phyloP scores from a whole-genome alignment of 2,888 invertebrate genomes.

The Lydus trimaculatus region DNA sequence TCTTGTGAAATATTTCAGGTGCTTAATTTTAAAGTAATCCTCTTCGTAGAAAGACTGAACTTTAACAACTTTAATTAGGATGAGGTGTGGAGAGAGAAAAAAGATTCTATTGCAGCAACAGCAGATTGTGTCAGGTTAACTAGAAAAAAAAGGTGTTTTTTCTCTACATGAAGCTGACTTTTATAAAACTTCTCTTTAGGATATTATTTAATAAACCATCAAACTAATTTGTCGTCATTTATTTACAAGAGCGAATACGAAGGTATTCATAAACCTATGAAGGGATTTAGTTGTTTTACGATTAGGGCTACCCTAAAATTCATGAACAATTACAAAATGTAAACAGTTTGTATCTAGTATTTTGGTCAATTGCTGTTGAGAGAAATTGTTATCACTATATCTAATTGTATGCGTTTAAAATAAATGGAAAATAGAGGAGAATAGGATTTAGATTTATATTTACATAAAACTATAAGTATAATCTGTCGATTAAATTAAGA shows the following conservation, averaged over 20 bases:
- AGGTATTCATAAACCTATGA: neutral
- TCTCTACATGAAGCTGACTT: neutral
- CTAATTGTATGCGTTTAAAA: neutral
- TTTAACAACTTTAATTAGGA: neutral
- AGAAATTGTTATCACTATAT: neutral
- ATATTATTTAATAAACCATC: neutral
- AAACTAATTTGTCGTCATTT: neutral
- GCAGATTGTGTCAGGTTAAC: too few species aligned
- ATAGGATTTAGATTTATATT: neutral
- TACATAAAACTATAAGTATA: neutral
- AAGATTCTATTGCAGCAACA: neutral
- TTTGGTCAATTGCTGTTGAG: neutral
- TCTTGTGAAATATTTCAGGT: neutral
- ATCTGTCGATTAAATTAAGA: neutral
- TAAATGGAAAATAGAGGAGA: neutral
- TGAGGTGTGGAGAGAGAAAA: neutral
- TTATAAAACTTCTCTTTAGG: neutral
- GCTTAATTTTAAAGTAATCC: neutral
- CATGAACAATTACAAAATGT: neutral
- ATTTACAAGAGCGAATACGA: neutral
- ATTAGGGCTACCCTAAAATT: neutral
- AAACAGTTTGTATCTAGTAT: neutral
- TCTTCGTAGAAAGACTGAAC: neutral
- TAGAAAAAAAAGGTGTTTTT: too few species aligned
- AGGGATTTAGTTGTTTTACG: neutral